Percentiles rank a stretch among this genome's conserved stretches.
Evolutionary conservation across 2,888 invertebrate genomes (phyloP).

Genomic region (Drosophila basisetae): DNA sequence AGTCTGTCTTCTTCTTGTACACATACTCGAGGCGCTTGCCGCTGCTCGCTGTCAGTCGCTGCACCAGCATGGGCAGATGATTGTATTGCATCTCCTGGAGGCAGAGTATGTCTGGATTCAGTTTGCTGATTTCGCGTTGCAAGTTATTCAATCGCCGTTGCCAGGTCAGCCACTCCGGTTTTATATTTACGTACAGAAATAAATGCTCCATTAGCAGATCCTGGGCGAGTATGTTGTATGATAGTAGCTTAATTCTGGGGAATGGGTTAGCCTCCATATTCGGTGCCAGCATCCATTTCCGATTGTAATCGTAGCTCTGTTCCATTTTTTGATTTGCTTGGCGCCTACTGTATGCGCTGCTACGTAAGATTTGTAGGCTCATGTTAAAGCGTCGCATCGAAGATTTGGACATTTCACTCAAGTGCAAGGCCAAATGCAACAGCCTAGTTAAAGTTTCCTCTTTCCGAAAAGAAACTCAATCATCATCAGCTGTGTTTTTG

Average conservation of each 20-base stretch:
- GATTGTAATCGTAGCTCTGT: conserved; percentile 56
- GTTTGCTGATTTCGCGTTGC: conserved; percentile 85
- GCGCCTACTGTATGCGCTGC: conserved; percentile 5
- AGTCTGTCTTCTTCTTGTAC: conserved; percentile 93
- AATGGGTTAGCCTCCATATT: conserved; percentile 8
- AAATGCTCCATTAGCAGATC: conserved; percentile 90
- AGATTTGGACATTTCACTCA: conserved; percentile 58
- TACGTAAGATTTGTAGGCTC: conserved; percentile 12
- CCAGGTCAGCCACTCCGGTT: conserved; percentile 88
- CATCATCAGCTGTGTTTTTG: conserved; percentile 30
- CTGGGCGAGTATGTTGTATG: conserved; percentile 96
- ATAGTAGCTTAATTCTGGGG: conserved; percentile 85
- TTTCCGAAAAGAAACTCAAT: conserved; percentile 3
- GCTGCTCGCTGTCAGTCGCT: conserved; percentile 72
- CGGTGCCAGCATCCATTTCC: conserved; percentile 45
- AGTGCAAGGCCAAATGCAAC: background rate
- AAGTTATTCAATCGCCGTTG: conserved; percentile 87
- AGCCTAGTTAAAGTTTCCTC: conserved; percentile 5
- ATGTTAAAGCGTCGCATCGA: conserved; percentile 35
- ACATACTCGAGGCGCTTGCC: conserved; percentile 89
- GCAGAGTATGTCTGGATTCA: conserved; percentile 86
- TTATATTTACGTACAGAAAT: conserved; percentile 89
- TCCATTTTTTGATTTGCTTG: conserved; percentile 47
- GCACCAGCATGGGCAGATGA: conserved; percentile 87
- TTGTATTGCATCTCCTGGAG: conserved; percentile 95